A percentile compares a stretch with the other conserved stretches of the same genome.
Conservation (phyloP, 2,888 invertebrate genomes). For the Pandemis cinnamomeana region DNA sequence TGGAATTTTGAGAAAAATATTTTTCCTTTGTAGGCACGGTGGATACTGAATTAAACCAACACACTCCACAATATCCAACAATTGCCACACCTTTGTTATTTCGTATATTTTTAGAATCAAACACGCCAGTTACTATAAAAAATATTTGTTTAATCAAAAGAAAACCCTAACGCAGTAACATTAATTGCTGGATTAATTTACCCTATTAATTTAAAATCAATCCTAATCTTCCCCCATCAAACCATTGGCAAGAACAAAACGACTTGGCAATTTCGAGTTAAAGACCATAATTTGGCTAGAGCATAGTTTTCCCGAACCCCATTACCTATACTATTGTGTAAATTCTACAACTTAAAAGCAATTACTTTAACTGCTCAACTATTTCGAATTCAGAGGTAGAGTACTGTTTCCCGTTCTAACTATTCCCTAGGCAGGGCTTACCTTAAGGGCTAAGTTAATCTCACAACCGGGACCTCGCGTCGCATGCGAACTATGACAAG, state of each 20-base stretch:
- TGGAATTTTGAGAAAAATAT: background rate
- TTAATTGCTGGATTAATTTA: background rate
- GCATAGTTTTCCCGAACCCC: slow-evolving; percentile 35
- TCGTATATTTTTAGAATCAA: no score
- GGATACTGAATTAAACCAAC: no score
- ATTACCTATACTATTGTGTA: slow-evolving; percentile 35
- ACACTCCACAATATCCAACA: no score
- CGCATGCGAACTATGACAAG: slow-evolving; percentile 35
- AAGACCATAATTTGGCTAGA: slow-evolving; percentile 33
- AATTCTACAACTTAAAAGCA: slow-evolving; percentile 30
- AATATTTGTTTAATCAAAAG: background rate
- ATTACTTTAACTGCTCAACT: slow-evolving; percentile 40
- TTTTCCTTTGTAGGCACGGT: no score
- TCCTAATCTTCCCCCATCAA: background rate
- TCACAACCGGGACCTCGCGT: slow-evolving; percentile 18
- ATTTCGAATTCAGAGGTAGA: slow-evolving; percentile 39
- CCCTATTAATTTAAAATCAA: background rate
- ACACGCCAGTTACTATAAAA: background rate
- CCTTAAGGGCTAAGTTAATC: slow-evolving; percentile 38
- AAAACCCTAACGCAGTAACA: background rate
- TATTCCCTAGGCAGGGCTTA: slow-evolving; percentile 35
- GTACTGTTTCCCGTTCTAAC: slow-evolving; percentile 25
- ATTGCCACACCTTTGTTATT: no score
- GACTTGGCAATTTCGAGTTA: slow-evolving; percentile 15
- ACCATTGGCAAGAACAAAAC: slow-evolving; percentile 5